Evolutionary conservation across 2,113 vertebrate genomes (phyloP).

Genomic region (Brachyhypopomus occidentalis): DNA sequence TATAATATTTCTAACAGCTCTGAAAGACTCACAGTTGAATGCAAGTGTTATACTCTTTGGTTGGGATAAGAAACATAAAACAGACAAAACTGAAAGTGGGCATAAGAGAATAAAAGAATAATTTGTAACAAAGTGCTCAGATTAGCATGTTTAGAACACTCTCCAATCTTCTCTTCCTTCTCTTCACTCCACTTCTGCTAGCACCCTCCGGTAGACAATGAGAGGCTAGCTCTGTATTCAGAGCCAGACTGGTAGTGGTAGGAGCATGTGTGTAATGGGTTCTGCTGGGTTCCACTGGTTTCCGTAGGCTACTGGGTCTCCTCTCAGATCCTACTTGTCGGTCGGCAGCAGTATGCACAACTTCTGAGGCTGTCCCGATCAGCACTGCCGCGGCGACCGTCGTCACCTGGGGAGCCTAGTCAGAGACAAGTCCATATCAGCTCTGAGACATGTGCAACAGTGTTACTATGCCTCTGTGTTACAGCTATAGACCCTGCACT

Average conservation of each 20-base stretch:
- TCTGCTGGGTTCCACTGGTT: conserved; percentile 40
- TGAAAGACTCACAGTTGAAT: conserved; percentile 1
- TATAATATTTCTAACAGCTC: not conserved
- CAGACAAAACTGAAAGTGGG: conserved; percentile 7
- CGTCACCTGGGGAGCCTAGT: conserved; percentile 74
- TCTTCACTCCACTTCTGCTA: conserved; percentile 36
- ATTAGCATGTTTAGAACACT: conserved; percentile 2
- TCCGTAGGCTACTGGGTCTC: conserved; percentile 33
- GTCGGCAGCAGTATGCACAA: conserved; percentile 81
- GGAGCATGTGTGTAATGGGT: conserved; percentile 44
- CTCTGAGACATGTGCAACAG: too few relatives aligned
- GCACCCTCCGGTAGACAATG: conserved; percentile 59
- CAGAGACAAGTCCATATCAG: not conserved
- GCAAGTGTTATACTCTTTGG: conserved; percentile 43
- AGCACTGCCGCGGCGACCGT: conserved; percentile 70
- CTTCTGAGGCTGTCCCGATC: conserved; percentile 77
- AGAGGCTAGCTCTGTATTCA: conserved; percentile 69
- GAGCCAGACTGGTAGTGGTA: conserved; percentile 71
- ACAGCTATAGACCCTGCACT: not conserved
- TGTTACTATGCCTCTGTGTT: too few relatives aligned
- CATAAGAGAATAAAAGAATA: not conserved
- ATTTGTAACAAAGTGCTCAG: conserved; percentile 3
- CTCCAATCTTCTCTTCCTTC: not conserved
- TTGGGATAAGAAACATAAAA: conserved; percentile 39
- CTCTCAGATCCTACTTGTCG: conserved; percentile 77